phyloP scores from a whole-genome alignment of 2,888 invertebrate species.

The Tetropium fuscum region DNA sequence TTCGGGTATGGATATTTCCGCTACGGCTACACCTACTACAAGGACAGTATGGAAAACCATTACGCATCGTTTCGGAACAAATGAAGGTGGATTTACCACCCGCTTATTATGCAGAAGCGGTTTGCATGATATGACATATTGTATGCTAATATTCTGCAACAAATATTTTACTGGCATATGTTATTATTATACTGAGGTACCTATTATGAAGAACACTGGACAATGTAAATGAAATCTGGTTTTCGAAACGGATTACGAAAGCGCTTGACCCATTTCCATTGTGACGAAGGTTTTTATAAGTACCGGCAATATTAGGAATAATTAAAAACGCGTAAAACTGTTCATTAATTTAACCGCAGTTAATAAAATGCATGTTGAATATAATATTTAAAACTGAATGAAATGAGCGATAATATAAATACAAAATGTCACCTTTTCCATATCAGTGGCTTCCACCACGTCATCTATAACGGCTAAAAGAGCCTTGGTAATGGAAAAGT shows the following conservation, averaged over 20 bases:
- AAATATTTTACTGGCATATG: slow-evolving; percentile 32
- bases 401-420: too few species aligned
- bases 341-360: too few species aligned
- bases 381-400: too few species aligned
- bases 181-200: slow-evolving; percentile 31
- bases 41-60: slow-evolving; percentile 32
- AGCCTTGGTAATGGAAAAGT: too few species aligned
- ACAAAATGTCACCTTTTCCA: too few species aligned
- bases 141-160: slow-evolving; percentile 35
- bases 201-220: slow-evolving; percentile 1
- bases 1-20: background rate
- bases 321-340: too few species aligned
- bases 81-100: slow-evolving; percentile 38
- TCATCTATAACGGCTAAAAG: too few species aligned
- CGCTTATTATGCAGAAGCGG: slow-evolving; percentile 32
- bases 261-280: too few species aligned
- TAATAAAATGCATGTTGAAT: too few species aligned
- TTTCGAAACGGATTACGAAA: background rate
- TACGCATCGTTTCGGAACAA: slow-evolving; percentile 36
- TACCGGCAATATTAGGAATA: too few species aligned
- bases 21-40: background rate
- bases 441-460: too few species aligned
- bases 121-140: slow-evolving; percentile 33
- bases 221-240: slow-evolving; percentile 5
- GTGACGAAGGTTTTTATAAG: too few species aligned